Evolutionary conservation across 1,140 invertebrate species (phyloP), one percentile per base, ranked within the genome.

Genomic region (Cotesia typhae): DNA sequence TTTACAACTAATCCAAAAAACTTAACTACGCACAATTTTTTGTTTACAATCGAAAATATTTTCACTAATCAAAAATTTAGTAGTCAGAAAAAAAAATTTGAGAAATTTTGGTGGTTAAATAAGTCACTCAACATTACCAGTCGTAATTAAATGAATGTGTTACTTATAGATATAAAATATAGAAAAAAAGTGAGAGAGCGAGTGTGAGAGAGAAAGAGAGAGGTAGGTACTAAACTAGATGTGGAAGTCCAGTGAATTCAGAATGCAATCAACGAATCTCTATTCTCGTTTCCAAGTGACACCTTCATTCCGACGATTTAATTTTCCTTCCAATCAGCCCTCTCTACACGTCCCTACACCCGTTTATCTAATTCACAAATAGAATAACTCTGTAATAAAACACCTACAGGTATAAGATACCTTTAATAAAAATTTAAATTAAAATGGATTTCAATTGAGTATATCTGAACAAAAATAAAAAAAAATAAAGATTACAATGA

Each of bases 271-370:
- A 71, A 61, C 52, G 61, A 61, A 28, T 10, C 35, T 71, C 60
- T 52, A 55, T 65, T 12, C 47, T 63, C 51, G 6, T 47, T 65
- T 14, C 17, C 28, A 14, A 36, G 69, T 55, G 60, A 71, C 28
- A 55, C 61, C 35, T 71, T 55, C 60, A 71, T 71, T 64, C 59
- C 68, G 59, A 61, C 68, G 20, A 61, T 70, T 63, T 63, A 70
- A 70, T 70, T 70, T 61, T 63, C 68, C 47, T 17, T 59, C 38
- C 4, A 6, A 61, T 38, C 9, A 38, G 51, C 5, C 61, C 55
- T 57, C 55, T 57, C 59, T 63, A 61, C 14, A 35, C 35, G 14
- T 63, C 36, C 4, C 38, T 61, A 61, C n/a, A n/a, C 36, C 17
- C 37, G 17, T 61, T 41, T 60, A 28, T 28, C 59, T 12, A 59